These are phyloP conservation scores for Rattus norvegicus DNA, from an alignment of 2,113 vertebrate species.

Conservation along the genomic window DNA sequence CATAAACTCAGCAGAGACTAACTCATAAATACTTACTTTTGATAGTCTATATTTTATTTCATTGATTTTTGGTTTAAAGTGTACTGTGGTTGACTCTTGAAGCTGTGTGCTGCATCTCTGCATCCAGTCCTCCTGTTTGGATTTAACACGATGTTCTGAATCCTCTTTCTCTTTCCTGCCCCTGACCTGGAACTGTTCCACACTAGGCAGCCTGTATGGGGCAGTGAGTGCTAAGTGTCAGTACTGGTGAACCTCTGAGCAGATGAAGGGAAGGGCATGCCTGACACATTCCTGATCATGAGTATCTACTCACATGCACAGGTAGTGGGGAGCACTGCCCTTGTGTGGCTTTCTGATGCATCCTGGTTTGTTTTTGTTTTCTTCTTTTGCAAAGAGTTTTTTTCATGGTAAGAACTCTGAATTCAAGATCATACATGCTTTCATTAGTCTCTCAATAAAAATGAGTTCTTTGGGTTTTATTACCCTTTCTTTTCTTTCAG, in stretches of 20 bases:
- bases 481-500: not conserved
- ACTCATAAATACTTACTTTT: not conserved
- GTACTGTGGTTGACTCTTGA: not conserved
- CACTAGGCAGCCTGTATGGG: too few relatives aligned
- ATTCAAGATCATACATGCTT: not conserved
- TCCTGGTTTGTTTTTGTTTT: not conserved
- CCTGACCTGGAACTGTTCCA: not conserved
- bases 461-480: not conserved
- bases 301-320: not conserved
- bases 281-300: not conserved
- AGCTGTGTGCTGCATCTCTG: not conserved
- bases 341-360: not conserved
- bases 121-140: not conserved
- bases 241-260: too few relatives aligned
- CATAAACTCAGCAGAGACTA: not conserved
- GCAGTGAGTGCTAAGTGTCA: not conserved
- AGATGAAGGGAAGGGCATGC: too few relatives aligned
- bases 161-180: too few relatives aligned
- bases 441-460: not conserved
- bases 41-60: not conserved
- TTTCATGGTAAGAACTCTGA: not conserved
- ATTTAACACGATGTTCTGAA: not conserved
- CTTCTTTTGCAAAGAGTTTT: not conserved
- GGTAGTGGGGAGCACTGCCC: not conserved
- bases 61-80: not conserved